Evolutionary conservation across 2,113 vertebrate genomes (phyloP).

Genomic region (Grus americana): DNA sequence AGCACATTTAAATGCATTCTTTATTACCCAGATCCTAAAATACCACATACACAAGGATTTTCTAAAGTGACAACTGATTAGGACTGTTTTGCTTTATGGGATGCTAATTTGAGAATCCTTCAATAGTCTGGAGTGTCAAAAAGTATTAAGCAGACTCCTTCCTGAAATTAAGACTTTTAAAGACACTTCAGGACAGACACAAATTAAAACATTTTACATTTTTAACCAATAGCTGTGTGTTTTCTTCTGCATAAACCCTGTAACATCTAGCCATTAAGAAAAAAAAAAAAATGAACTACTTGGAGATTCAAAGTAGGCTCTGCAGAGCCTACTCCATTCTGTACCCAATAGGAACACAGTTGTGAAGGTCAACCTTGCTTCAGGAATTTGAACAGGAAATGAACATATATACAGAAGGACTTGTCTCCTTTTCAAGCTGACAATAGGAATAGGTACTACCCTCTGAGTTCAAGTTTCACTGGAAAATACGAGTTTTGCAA

Average conservation of each 20-base stretch:
- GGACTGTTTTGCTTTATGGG: neutral
- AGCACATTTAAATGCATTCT: neutral
- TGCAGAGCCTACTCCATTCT: neutral
- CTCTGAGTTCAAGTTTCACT: neutral
- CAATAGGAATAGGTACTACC: neutral
- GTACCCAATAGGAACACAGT: neutral
- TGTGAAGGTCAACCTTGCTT: neutral
- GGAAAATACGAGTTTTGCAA: neutral
- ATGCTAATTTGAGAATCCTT: neutral
- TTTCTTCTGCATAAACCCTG: neutral
- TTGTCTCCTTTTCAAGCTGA: neutral
- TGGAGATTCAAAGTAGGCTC: neutral
- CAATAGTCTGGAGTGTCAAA: neutral
- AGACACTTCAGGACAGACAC: neutral
- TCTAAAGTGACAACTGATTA: neutral
- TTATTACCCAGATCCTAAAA: neutral
- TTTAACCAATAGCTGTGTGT: neutral
- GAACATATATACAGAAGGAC: neutral
- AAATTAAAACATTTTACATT: neutral
- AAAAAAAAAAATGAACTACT: neutral
- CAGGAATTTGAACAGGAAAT: neutral
- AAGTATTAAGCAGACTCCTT: neutral
- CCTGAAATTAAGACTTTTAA: neutral
- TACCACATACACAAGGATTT: neutral
- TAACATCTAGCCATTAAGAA: neutral